A percentile compares a stretch with the other conserved stretches of the same genome.
phyloP scores from a whole-genome alignment of 2,113 vertebrate genomes.

The Pseudonaja textilis region DNA sequence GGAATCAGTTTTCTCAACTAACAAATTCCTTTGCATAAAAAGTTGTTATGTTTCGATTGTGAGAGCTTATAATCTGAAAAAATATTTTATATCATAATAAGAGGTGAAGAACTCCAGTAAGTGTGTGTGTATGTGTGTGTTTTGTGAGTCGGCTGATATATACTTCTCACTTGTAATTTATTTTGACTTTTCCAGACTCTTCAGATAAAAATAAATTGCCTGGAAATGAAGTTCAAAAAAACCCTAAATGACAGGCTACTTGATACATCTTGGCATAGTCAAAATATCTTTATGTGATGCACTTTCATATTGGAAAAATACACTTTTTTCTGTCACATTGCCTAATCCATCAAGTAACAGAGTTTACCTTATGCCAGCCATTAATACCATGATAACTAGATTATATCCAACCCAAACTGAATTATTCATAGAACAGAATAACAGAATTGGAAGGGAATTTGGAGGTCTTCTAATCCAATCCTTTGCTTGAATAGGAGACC shows the following conservation, averaged over 20 bases:
- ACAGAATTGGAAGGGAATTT: neutral
- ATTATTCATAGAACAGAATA: neutral
- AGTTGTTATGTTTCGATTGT: neutral
- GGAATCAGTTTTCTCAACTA: neutral
- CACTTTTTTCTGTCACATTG: neutral
- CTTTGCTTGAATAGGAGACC: neutral
- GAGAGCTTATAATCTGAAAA: neutral
- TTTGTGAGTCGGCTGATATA: neutral
- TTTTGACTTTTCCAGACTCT: neutral
- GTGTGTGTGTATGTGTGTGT: neutral
- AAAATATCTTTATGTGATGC: neutral
- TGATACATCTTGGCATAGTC: neutral
- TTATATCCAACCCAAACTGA: neutral
- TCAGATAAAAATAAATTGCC: neutral
- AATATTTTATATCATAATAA: neutral
- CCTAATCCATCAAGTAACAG: neutral
- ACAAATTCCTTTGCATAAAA: neutral
- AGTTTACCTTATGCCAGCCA: neutral
- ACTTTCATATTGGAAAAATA: neutral
- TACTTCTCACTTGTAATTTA: neutral
- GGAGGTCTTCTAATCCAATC: neutral
- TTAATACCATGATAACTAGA: neutral
- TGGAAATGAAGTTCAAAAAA: neutral
- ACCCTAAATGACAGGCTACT: neutral
- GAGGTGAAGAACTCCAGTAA: neutral